These are phyloP conservation scores for Melanophora roralis DNA, from an alignment of 2,888 invertebrate species.

Conservation along the genomic window DNA sequence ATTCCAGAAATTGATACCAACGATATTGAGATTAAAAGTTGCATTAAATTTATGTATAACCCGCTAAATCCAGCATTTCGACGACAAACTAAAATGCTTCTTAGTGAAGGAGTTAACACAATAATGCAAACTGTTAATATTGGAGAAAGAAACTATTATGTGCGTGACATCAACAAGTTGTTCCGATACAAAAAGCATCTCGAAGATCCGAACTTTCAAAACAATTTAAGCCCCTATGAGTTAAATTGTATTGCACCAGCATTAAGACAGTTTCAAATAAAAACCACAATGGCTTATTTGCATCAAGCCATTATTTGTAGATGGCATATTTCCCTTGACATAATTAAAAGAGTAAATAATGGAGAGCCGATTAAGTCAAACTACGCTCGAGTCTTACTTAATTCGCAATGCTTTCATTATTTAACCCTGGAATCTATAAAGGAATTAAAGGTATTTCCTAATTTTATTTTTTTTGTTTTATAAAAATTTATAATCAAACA, in stretches of 20 bases:
- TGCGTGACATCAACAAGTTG: constrained; percentile 24
- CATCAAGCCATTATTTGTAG: constrained; percentile 33
- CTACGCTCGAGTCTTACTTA: neutral
- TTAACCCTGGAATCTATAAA: constrained; percentile 31
- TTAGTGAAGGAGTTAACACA: neutral
- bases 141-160: constrained; percentile 28
- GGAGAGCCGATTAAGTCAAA: neutral
- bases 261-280: constrained; percentile 15
- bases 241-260: neutral
- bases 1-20: constrained; percentile 15
- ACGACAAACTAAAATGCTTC: neutral
- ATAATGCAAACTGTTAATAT: constrained; percentile 16
- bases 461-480: neutral
- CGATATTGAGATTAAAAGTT: constrained; percentile 8
- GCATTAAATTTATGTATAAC: neutral
- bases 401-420: constrained; percentile 32
- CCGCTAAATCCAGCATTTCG: neutral
- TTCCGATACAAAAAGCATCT: constrained; percentile 39
- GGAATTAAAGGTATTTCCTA: constrained; percentile 36
- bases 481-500: neutral
- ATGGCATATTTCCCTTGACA: constrained; percentile 16
- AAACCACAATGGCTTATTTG: neutral
- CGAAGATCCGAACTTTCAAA: constrained; percentile 30
- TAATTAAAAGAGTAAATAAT: neutral
- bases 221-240: neutral